phyloP scores from a whole-genome alignment of 2,113 vertebrate genomes.

The Phylloscopus trochiloides region DNA sequence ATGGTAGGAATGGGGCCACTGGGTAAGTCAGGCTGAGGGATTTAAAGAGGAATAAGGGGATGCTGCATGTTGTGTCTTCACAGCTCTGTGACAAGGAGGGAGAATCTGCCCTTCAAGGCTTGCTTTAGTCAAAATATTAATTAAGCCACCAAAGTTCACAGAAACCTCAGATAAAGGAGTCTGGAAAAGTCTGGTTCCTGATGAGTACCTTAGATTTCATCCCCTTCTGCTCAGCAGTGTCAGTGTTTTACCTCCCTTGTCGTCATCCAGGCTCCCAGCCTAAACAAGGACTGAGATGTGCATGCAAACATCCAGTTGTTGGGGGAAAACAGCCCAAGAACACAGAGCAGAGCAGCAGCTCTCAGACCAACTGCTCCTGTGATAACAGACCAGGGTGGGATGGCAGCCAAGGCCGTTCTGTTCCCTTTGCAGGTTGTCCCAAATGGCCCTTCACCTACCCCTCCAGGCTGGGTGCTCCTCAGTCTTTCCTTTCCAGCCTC shows the following conservation, averaged over 20 bases:
- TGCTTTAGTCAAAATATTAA: slow-evolving; percentile 44
- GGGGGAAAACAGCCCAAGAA: background rate
- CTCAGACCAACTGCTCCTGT: background rate
- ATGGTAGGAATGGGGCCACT: background rate
- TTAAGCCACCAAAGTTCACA: background rate
- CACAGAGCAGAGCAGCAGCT: background rate
- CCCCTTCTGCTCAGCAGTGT: background rate
- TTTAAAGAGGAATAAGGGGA: background rate
- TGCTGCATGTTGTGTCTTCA: slow-evolving; percentile 19
- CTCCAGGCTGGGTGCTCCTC: background rate
- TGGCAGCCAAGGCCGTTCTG: background rate
- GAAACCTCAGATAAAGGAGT: slow-evolving; percentile 3
- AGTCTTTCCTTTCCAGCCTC: background rate
- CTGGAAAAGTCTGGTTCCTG: background rate
- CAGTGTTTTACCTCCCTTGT: background rate
- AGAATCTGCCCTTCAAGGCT: background rate
- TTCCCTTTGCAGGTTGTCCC: background rate
- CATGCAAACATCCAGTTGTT: background rate
- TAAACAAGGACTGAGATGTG: background rate
- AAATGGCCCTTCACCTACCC: background rate
- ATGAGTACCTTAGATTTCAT: background rate
- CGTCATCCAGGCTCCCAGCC: background rate
- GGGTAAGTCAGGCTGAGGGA: background rate
- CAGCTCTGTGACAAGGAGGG: background rate
- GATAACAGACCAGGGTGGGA: background rate